These are phyloP conservation scores for Lycophotia porphyrea DNA, from an alignment of 2,888 invertebrate genomes.

Conservation along the genomic window DNA sequence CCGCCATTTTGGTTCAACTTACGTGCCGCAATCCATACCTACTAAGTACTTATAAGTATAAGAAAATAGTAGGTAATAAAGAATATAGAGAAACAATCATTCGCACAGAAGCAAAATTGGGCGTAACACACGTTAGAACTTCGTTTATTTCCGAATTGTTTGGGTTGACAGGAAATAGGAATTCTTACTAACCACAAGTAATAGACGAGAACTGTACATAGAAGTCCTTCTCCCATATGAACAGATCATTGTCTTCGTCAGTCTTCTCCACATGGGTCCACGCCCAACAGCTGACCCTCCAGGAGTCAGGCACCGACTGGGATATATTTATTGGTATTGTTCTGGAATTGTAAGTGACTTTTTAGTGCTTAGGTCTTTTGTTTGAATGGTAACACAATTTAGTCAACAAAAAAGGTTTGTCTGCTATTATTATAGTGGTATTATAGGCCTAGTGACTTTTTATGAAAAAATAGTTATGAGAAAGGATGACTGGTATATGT, in stretches of 20 bases:
- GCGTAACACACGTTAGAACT: background rate
- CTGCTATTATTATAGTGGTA: background rate
- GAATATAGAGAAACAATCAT: no score
- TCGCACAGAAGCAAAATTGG: background rate
- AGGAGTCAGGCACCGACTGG: conserved; percentile 66
- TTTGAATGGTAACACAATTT: background rate
- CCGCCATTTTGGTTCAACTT: no score
- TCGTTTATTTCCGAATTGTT: background rate
- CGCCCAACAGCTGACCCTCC: conserved; percentile 72
- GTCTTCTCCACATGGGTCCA: conserved; percentile 75
- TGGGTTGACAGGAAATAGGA: background rate
- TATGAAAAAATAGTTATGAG: background rate
- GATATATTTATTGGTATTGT: conserved; percentile 70
- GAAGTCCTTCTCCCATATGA: conserved; percentile 91
- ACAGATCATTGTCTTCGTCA: conserved; percentile 78
- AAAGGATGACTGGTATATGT: no score
- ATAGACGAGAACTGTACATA: conserved; percentile 90
- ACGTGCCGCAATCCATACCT: no score
- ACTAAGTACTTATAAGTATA: background rate
- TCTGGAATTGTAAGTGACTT: conserved; percentile 65
- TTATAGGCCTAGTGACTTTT: background rate
- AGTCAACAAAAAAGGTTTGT: background rate
- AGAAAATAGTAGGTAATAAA: background rate
- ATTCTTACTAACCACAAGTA: conserved; percentile 78
- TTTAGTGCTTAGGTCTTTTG: background rate